Conservation (phyloP, 53 echinoderm and acorn worm species). For the Apostichopus leukothele region DNA sequence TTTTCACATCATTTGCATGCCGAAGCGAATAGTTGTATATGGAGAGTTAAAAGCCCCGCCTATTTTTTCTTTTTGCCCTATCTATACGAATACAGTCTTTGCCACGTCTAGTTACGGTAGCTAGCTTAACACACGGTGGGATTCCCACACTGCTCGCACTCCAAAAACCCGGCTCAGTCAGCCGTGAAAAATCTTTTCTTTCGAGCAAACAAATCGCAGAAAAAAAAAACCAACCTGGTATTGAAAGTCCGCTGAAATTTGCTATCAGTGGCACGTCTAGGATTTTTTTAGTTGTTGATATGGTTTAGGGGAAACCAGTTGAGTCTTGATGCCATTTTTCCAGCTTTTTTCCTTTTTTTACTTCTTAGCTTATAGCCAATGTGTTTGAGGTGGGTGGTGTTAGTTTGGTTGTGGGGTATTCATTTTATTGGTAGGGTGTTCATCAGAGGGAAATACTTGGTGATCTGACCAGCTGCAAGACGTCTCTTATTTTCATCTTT, state of each 20-base stretch:
- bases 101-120: conserved; percentile 26
- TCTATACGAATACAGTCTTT: not conserved
- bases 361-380: conserved; percentile 12
- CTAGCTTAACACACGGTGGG: conserved; percentile 18
- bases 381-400: conserved; percentile 27
- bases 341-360: conserved; percentile 18
- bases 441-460: no score
- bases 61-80: conserved; percentile 8
- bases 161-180: conserved; percentile 9
- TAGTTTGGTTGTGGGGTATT: no score
- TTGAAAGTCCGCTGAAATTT: conserved; percentile 15
- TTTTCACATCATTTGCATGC: conserved; percentile 3
- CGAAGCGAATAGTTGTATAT: not conserved
- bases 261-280: conserved; percentile 23
- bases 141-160: conserved; percentile 33
- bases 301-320: conserved; percentile 39
- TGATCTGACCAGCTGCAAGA: no score
- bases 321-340: conserved; percentile 20
- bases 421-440: no score
- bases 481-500: no score
- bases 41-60: conserved; percentile 30
- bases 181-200: conserved; percentile 36
- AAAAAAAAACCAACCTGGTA: not conserved
- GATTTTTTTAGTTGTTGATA: conserved; percentile 30
- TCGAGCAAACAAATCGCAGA: conserved; percentile 43